Evolutionary conservation across 2,888 invertebrate genomes (phyloP).

Genomic region (Cryptops parisi): DNA sequence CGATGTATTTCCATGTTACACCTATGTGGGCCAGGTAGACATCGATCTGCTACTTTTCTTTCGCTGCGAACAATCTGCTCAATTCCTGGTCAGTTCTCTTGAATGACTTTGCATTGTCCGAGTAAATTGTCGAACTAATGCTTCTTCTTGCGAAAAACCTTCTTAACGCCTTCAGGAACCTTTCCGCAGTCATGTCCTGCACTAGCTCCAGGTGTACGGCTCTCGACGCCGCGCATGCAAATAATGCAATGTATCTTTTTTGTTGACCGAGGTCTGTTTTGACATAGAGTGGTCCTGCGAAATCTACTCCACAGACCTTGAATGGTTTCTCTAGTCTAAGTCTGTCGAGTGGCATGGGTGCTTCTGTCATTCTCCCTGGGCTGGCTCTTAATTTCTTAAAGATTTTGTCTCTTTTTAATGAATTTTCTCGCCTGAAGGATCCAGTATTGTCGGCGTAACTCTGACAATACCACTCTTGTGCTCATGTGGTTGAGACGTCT

Average conservation of each 20-base stretch:
- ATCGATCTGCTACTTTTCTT: not conserved
- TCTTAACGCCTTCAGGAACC: not conserved
- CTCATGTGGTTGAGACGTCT: too few species aligned
- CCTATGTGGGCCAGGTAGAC: not conserved
- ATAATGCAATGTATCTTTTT: not conserved
- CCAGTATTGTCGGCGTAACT: too few species aligned
- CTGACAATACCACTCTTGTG: too few species aligned
- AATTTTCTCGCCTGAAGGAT: too few species aligned
- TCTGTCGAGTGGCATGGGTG: not conserved
- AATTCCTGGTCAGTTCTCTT: not conserved
- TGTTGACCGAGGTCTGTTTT: too few species aligned
- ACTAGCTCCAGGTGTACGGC: not conserved
- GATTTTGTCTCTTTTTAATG: too few species aligned
- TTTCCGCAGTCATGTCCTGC: not conserved
- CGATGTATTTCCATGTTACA: not conserved
- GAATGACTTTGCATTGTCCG: not conserved
- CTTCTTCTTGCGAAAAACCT: not conserved
- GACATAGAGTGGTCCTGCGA: not conserved
- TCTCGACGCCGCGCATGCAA: not conserved
- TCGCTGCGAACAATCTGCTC: not conserved
- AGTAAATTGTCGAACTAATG: not conserved
- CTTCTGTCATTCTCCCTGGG: not conserved
- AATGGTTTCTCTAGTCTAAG: not conserved
- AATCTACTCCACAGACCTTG: not conserved
- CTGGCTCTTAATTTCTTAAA: too few species aligned